phyloP scores from a whole-genome alignment of 2,113 vertebrate genomes.

The Aphelocoma coerulescens region DNA sequence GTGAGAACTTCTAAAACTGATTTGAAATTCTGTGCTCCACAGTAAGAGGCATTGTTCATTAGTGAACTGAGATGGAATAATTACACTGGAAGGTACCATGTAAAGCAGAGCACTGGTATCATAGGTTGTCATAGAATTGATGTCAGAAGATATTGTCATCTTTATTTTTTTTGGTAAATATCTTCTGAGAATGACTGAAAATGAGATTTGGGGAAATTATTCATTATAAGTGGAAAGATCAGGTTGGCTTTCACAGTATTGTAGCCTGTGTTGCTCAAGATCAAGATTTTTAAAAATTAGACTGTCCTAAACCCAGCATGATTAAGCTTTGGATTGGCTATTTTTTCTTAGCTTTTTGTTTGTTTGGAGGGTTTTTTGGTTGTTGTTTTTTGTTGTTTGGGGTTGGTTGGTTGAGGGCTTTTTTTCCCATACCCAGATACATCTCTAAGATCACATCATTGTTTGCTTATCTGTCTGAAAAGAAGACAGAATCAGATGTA shows the following conservation, averaged over 20 bases:
- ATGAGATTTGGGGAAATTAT: not conserved
- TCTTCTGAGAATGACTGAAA: not conserved
- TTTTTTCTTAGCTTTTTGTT: not conserved
- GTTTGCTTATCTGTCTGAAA: not conserved
- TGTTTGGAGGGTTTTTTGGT: not conserved
- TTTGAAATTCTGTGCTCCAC: not conserved
- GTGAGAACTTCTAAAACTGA: not conserved
- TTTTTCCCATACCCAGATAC: not conserved
- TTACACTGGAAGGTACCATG: not conserved
- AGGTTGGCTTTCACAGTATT: not conserved
- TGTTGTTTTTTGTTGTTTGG: not conserved
- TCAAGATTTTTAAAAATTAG: not conserved
- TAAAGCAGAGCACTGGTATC: not conserved
- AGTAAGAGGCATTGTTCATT: not conserved
- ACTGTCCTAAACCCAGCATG: not conserved
- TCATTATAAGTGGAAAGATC: not conserved
- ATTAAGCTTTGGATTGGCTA: not conserved
- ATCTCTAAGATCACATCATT: not conserved
- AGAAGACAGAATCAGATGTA: not conserved
- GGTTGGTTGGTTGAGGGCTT: not conserved
- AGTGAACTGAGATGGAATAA: not conserved
- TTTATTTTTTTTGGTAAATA: not conserved
- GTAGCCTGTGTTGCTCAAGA: not conserved
- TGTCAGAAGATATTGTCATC: not conserved
- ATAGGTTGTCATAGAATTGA: not conserved